These are phyloP conservation scores for Erpetoichthys calabaricus DNA, from an alignment of 2,797 vertebrate species.

Conservation along the genomic window DNA sequence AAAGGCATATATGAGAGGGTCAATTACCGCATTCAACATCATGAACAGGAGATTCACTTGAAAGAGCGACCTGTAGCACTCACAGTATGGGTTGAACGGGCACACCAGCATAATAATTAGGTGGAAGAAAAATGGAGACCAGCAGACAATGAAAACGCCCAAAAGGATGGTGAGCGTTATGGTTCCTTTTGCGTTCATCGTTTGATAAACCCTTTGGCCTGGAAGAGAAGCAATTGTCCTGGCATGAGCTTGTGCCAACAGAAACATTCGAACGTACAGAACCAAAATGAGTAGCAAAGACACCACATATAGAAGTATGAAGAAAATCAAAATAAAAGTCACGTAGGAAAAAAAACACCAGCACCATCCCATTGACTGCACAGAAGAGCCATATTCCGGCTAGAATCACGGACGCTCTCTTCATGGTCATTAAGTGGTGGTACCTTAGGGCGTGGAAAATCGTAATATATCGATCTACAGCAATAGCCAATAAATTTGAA, in stretches of 20 bases:
- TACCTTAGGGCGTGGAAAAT: slow-evolving; percentile 85
- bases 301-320: slow-evolving; percentile 61
- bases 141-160: slow-evolving; percentile 78
- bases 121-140: slow-evolving; percentile 83
- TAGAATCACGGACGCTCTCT: slow-evolving; percentile 47
- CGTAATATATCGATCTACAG: slow-evolving; percentile 82
- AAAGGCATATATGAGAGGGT: slow-evolving; percentile 90
- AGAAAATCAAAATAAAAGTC: slow-evolving; percentile 60
- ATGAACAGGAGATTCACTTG: slow-evolving; percentile 73
- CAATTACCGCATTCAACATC: slow-evolving; percentile 78
- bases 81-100: slow-evolving; percentile 78
- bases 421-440: slow-evolving; percentile 78
- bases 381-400: slow-evolving; percentile 65
- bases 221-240: slow-evolving; percentile 61
- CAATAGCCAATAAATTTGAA: slow-evolving; percentile 78
- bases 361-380: slow-evolving; percentile 51
- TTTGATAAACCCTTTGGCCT: slow-evolving; percentile 24
- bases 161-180: slow-evolving; percentile 82
- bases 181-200: slow-evolving; percentile 63
- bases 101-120: slow-evolving; percentile 73
- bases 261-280: slow-evolving; percentile 86
- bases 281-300: slow-evolving; percentile 69
- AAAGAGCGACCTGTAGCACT: slow-evolving; percentile 84
- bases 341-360: slow-evolving; percentile 67
- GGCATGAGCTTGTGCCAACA: slow-evolving; percentile 72